Evolutionary conservation across 92 coral and sea anemone genomes (phyloP).

Genomic region (Paramuricea clavata): DNA sequence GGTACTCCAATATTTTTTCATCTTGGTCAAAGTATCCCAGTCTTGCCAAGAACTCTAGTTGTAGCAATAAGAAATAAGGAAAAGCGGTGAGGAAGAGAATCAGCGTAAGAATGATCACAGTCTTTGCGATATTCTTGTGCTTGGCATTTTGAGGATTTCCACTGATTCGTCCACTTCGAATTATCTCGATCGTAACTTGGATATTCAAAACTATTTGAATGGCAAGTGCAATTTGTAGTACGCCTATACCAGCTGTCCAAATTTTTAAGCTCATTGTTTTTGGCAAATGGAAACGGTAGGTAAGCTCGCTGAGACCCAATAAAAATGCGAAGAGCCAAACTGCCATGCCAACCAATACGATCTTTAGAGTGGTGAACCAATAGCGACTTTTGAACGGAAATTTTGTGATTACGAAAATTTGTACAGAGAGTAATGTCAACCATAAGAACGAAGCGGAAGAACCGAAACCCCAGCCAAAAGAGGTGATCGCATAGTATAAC

Average conservation of each 20-base stretch:
- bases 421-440: constrained; percentile 20
- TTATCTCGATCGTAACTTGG: not conserved
- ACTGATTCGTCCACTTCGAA: not conserved
- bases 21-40: not conserved
- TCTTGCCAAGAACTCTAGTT: not conserved
- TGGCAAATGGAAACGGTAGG: not conserved
- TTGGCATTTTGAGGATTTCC: not conserved
- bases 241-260: not conserved
- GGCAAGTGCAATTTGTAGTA: not conserved
- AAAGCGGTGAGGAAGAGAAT: constrained; percentile 24
- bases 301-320: not conserved
- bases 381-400: constrained; percentile 18
- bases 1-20: not conserved
- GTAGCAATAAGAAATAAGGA: constrained; percentile 9
- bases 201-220: constrained; percentile 12
- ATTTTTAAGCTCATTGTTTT: not conserved
- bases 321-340: constrained; percentile 77
- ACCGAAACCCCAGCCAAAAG: constrained; percentile 10
- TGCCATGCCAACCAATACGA: constrained; percentile 75
- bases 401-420: constrained; percentile 32
- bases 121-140: constrained; percentile 33
- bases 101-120: constrained; percentile 10
- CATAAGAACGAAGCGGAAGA: not conserved
- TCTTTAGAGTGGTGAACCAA: constrained; percentile 35
- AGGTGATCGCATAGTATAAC: no score